Base-by-base conservation (phyloP, 2,797 vertebrate genomes). In the Lagocephalus sceleratus region DNA sequence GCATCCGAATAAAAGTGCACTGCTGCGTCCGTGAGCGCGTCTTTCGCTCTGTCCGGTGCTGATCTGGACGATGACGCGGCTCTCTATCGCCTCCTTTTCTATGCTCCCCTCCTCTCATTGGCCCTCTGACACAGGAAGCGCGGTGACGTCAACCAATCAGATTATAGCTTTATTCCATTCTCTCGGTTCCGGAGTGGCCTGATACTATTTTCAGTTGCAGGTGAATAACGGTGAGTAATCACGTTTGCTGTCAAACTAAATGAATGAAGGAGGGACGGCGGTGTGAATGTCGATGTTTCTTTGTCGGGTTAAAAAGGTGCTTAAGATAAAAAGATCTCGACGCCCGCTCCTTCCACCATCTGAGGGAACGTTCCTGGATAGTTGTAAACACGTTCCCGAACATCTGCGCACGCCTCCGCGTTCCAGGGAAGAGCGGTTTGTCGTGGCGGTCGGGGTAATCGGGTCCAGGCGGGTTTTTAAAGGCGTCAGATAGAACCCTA, bases 101-200 rank as follows among this genome's bases (percentile, higher is more conserved):
- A 53, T 15, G 20, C 5, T 45, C 20, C 38, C 15, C 38, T 0
- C 12, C 35, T 22, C 3, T 50, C 23, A 87, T 84, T 85, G 85
- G 86, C 12, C 21, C 47, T 9, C 14, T 40, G 1, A 54, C 15
- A 70, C 43, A 52, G 83, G 77, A 81, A 73, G 72, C 64, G 8
- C 20, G n/a, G 16, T 73, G 80, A 80, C 83, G 63, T 56, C 5
- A 16, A 25, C 86, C 85, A 90, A 88, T 89, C 38, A 50, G 54
- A 83, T 77, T 2, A 38, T 8, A 68, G 61, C 0, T 87, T 81
- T 77, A 86, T 87, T 85, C 71, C 62, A 19, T 1, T 1, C 63
- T 20, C 26, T 73, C 35, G 65, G 60, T 73, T 74, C 55, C 60
- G 63, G 66, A 75, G 77, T 81, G 82, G 79, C 73, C 82, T 73